Evolutionary conservation across 2,888 invertebrate species (phyloP).

Genomic region (Agrochola circellaris): DNA sequence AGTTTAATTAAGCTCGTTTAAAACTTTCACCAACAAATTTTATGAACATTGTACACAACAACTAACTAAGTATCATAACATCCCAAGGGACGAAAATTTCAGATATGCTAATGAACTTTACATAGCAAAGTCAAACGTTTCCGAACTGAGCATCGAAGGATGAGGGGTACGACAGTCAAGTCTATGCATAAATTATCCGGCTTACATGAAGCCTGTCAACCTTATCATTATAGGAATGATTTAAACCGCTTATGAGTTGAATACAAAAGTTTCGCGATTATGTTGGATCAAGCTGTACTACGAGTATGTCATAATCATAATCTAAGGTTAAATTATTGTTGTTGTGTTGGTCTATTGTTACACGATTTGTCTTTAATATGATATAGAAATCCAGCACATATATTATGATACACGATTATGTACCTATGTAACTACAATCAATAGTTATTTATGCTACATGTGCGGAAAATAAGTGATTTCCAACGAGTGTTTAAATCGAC

Average conservation of each 20-base stretch:
- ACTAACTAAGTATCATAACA: slow-evolving; percentile 21
- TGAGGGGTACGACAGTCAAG: slow-evolving; percentile 53
- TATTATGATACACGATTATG: not conserved
- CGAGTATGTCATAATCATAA: slow-evolving; percentile 17
- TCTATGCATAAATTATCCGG: slow-evolving; percentile 73
- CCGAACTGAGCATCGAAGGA: slow-evolving; percentile 42
- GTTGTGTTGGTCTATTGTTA: not conserved
- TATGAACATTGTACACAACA: not conserved
- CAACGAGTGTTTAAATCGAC: too few relatives aligned
- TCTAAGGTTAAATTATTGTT: slow-evolving; percentile 5
- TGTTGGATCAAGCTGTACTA: slow-evolving; percentile 15
- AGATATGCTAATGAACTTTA: slow-evolving; percentile 57
- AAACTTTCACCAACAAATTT: slow-evolving; percentile 23
- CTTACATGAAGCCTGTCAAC: slow-evolving; percentile 61
- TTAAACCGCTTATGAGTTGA: slow-evolving; percentile 53
- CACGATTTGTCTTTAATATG: not conserved
- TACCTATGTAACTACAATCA: too few relatives aligned
- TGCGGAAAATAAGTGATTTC: too few relatives aligned
- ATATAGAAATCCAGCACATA: not conserved
- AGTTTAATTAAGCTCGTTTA: not conserved
- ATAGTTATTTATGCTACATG: too few relatives aligned
- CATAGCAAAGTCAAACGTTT: slow-evolving; percentile 56
- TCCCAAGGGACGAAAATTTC: slow-evolving; percentile 48
- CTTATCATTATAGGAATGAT: slow-evolving; percentile 58
- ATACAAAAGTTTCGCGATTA: slow-evolving; percentile 46